phyloP scores from a whole-genome alignment of 1,140 invertebrate species.

The Drosophila elegans region DNA sequence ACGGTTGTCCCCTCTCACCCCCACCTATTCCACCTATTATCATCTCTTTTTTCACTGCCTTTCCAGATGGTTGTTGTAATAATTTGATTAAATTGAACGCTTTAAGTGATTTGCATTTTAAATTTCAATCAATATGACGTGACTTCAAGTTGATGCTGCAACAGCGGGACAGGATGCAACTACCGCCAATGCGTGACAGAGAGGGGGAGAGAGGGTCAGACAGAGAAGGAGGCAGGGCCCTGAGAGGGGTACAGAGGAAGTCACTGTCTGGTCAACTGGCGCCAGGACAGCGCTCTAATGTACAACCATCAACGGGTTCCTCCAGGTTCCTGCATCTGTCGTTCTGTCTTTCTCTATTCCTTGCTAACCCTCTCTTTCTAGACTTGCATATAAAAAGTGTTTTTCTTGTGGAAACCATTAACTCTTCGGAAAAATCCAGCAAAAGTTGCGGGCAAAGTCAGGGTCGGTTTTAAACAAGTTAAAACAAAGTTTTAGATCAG shows the following conservation, averaged over 20 bases:
- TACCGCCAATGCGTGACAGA: not conserved
- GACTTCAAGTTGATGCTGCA: slow-evolving; percentile 41
- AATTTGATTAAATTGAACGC: slow-evolving; percentile 83
- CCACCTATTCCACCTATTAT: not conserved
- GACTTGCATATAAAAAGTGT: not conserved
- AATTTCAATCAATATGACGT: slow-evolving; percentile 81
- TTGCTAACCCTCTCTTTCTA: not conserved
- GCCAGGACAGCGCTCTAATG: slow-evolving; percentile 47
- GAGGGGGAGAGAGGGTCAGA: too few species aligned
- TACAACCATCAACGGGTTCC: slow-evolving; percentile 39
- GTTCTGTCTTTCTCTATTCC: not conserved
- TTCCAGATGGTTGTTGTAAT: slow-evolving; percentile 65
- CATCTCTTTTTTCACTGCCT: slow-evolving; percentile 3
- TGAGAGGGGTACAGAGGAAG: slow-evolving; percentile 8
- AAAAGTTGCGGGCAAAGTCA: slow-evolving; percentile 29
- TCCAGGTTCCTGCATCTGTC: slow-evolving; percentile 17
- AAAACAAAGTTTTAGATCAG: not conserved
- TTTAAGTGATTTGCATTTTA: slow-evolving; percentile 83
- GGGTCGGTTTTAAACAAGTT: slow-evolving; percentile 5
- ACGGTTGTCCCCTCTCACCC: not conserved
- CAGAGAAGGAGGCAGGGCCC: not conserved
- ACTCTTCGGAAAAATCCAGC: not conserved
- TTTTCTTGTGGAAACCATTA: slow-evolving; percentile 9
- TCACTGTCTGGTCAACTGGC: slow-evolving; percentile 46
- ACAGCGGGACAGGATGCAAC: slow-evolving; percentile 32